Evolutionary conservation across 2,888 invertebrate genomes (phyloP).

Genomic region (Macrosoma leucophasiata): DNA sequence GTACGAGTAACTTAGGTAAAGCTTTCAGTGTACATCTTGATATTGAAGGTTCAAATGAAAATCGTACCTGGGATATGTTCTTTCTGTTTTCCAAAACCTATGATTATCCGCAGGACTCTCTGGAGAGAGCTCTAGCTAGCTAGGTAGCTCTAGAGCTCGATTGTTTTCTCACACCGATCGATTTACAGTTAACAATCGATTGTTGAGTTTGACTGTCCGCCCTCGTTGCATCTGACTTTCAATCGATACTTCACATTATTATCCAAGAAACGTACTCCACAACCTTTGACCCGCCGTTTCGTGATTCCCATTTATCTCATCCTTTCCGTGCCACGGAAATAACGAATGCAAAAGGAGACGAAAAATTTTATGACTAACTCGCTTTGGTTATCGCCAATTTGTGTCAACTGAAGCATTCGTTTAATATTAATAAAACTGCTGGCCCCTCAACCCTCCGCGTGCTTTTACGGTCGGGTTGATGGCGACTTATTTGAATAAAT

Average conservation of each 20-base stretch:
- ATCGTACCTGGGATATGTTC: too few relatives aligned
- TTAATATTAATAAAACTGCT: conserved; percentile 73
- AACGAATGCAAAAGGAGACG: conserved; percentile 40
- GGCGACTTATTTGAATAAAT: conserved; percentile 74
- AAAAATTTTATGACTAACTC: conserved; percentile 55
- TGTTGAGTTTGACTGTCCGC: conserved; percentile 27
- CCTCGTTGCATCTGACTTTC: conserved; percentile 25
- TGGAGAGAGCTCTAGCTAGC: too few relatives aligned
- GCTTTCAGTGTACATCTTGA: too few relatives aligned
- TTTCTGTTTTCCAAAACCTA: too few relatives aligned
- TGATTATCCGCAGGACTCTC: too few relatives aligned
- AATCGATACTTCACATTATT: conserved; percentile 35
- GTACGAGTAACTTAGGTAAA: too few relatives aligned
- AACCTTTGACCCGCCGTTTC: conserved; percentile 11
- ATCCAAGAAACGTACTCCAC: conserved; percentile 30
- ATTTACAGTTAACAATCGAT: conserved; percentile 43
- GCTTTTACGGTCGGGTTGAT: conserved; percentile 70
- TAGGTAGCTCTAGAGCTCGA: too few relatives aligned
- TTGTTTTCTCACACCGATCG: conserved; percentile 57
- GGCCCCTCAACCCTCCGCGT: conserved; percentile 64
- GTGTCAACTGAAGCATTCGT: conserved; percentile 72
- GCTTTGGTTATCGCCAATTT: conserved; percentile 71
- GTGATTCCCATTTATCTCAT: conserved; percentile 7
- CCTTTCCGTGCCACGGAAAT: conserved; percentile 10
- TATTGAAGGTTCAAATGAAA: too few relatives aligned